A percentile compares a stretch with the other conserved stretches of the same genome.
Evolutionary conservation across 2,888 invertebrate species (phyloP).

Genomic region (Lycophotia porphyrea): DNA sequence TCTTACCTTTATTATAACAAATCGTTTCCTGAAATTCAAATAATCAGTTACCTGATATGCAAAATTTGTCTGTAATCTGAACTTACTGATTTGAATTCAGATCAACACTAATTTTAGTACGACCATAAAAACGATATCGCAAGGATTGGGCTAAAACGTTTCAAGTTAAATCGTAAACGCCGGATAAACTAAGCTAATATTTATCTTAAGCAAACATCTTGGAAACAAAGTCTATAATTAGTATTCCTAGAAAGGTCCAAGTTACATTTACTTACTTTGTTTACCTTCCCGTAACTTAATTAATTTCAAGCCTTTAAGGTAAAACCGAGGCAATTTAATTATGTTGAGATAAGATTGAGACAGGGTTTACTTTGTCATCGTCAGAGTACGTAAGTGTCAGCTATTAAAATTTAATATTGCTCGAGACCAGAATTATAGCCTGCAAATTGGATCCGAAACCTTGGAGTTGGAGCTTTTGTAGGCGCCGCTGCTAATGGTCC

Average conservation of each 20-base stretch:
- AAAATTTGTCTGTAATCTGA: not conserved
- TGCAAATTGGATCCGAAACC: constrained; percentile 49
- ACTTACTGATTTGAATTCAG: constrained; percentile 57
- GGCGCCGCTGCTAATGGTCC: constrained; percentile 22
- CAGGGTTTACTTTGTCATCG: constrained; percentile 51
- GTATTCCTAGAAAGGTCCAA: constrained; percentile 53
- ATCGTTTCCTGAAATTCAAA: not conserved
- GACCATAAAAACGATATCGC: constrained; percentile 58
- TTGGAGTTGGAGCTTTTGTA: constrained; percentile 20
- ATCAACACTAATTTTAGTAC: constrained; percentile 58
- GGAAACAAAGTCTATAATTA: constrained; percentile 44
- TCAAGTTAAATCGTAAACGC: constrained; percentile 65
- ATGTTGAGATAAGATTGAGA: constrained; percentile 45
- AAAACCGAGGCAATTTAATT: constrained; percentile 47
- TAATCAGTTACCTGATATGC: not conserved
- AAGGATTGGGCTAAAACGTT: constrained; percentile 51
- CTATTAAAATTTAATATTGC: constrained; percentile 51
- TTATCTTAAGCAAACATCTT: constrained; percentile 64
- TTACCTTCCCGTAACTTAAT: constrained; percentile 54
- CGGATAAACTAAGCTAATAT: constrained; percentile 62
- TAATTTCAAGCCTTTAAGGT: constrained; percentile 47
- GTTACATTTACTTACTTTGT: constrained; percentile 49
- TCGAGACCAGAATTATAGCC: constrained; percentile 27
- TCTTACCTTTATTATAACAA: not conserved
- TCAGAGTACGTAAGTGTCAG: constrained; percentile 38